Percentiles rank a stretch among this genome's conserved stretches.
phyloP scores from a whole-genome alignment of 2,888 invertebrate species.

The Nomada hirtipes region DNA sequence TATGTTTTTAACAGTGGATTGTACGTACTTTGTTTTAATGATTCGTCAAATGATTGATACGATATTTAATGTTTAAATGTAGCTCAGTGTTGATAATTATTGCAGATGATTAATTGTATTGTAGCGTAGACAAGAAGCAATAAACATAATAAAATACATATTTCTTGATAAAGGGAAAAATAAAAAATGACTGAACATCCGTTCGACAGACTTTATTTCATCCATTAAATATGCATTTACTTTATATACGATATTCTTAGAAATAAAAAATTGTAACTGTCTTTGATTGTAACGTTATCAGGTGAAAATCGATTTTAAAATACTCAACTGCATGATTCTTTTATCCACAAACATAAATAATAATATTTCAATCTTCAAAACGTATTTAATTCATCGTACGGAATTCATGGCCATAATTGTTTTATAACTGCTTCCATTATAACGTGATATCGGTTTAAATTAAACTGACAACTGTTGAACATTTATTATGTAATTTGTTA shows the following conservation, averaged over 20 bases:
- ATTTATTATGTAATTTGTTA: constrained; percentile 5
- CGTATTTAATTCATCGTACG: neutral
- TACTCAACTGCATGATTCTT: neutral
- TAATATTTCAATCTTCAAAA: neutral
- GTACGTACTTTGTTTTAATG: too few relatives aligned
- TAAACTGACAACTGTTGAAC: neutral
- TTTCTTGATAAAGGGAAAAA: too few relatives aligned
- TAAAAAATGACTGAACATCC: too few relatives aligned
- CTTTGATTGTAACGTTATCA: neutral
- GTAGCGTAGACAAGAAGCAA: too few relatives aligned
- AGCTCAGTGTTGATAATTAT: too few relatives aligned
- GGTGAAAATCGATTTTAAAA: neutral
- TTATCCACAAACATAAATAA: neutral
- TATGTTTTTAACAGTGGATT: neutral
- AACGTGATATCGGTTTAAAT: neutral
- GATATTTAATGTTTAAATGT: too few relatives aligned
- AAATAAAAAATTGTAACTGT: neutral
- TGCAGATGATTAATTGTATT: too few relatives aligned
- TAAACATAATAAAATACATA: too few relatives aligned
- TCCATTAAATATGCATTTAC: neutral
- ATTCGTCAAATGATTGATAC: too few relatives aligned
- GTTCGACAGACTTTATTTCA: neutral
- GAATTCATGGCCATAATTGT: neutral
- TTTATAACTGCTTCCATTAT: neutral
- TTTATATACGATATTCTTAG: neutral